Evolutionary conservation across 37 sponge, comb jelly and placozoan species (phyloP).

Genomic region (Agelas oroides): DNA sequence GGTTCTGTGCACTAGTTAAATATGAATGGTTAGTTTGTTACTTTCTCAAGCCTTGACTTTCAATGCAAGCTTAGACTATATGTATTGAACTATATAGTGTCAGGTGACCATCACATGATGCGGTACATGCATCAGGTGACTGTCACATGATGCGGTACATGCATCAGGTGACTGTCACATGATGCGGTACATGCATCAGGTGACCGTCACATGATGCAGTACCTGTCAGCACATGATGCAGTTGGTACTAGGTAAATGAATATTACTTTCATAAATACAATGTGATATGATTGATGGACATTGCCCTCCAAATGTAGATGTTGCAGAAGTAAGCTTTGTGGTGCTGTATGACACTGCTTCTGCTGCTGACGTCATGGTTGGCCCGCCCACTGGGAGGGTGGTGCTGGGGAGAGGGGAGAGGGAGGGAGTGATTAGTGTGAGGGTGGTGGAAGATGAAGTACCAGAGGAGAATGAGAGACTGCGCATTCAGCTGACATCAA

Average conservation of each 20-base stretch:
- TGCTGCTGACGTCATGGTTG: constrained; percentile 36
- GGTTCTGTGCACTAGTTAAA: no score
- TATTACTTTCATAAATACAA: no score
- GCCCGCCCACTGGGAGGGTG: constrained; percentile 11
- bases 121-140: neutral
- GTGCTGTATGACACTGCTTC: constrained; percentile 49
- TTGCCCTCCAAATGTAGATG: neutral
- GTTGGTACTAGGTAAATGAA: no score
- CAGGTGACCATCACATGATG: neutral
- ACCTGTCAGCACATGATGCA: no score
- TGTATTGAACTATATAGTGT: neutral
- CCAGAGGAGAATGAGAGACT: constrained; percentile 78
- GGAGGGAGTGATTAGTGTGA: constrained; percentile 34
- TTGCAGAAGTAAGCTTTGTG: constrained; percentile 50
- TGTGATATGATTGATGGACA: no score
- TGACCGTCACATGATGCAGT: neutral
- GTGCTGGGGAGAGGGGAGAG: constrained; percentile 42
- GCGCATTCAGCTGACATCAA: constrained; percentile 44
- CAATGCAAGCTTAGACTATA: no score
- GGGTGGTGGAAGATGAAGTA: constrained; percentile 66
- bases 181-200: neutral
- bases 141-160: no score
- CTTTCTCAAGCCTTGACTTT: no score
- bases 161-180: neutral
- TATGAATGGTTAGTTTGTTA: no score